Conservation (phyloP, 2,888 invertebrate genomes). For the Papilio demoleus region DNA sequence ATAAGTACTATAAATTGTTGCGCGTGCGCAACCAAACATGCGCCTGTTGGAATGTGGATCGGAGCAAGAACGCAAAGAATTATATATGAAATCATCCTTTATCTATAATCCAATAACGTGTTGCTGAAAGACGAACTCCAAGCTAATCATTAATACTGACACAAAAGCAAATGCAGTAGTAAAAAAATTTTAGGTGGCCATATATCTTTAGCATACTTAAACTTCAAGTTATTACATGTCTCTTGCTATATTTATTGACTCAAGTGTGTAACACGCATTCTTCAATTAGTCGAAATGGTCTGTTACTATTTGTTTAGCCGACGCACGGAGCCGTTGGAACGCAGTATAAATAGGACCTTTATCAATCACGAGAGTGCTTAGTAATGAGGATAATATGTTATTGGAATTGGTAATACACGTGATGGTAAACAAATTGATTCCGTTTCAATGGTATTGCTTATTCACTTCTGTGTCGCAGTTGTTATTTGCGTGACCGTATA, state of each 20-base stretch:
- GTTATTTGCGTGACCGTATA: neutral
- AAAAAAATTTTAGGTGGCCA: no score
- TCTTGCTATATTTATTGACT: conserved; percentile 53
- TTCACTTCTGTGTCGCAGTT: neutral
- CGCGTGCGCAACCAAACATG: conserved; percentile 54
- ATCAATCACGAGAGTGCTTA: conserved; percentile 28
- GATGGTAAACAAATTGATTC: conserved; percentile 20
- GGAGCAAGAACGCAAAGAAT: no score
- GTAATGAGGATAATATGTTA: conserved; percentile 29
- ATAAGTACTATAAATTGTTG: conserved; percentile 52
- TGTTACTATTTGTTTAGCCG: conserved; percentile 48
- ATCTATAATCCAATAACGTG: no score
- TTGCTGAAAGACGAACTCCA: no score
- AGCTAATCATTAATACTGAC: no score
- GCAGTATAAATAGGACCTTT: conserved; percentile 40
- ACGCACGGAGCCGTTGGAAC: conserved; percentile 35
- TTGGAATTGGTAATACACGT: conserved; percentile 23
- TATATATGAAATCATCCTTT: no score
- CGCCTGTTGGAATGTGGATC: conserved; percentile 43
- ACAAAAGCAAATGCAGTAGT: no score
- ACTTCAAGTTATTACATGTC: neutral
- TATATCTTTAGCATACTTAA: no score
- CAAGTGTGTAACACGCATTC: conserved; percentile 68
- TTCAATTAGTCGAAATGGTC: conserved; percentile 66
- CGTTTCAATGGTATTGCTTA: neutral